Conservation (phyloP, 2,797 vertebrate genomes). For the Lindbergichthys nudifrons region DNA sequence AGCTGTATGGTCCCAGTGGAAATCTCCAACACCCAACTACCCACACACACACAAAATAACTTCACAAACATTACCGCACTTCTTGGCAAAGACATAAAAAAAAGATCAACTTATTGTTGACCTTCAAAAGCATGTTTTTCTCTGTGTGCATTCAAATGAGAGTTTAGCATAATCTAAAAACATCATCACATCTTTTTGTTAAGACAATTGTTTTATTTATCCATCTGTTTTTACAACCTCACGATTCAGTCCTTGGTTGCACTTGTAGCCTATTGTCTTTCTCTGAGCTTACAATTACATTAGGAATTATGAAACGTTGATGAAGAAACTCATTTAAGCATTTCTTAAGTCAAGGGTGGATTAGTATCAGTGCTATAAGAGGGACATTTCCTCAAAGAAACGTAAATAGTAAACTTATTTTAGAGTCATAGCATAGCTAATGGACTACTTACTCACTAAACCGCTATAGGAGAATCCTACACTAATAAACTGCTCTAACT, state of each 20-base stretch:
- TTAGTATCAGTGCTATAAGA: neutral
- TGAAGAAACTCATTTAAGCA: neutral
- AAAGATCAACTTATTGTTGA: slow-evolving; percentile 17
- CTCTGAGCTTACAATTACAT: neutral
- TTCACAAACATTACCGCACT: slow-evolving; percentile 22
- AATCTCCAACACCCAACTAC: slow-evolving; percentile 12
- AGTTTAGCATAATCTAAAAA: neutral
- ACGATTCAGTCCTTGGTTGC: neutral
- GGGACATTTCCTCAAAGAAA: too few relatives aligned
- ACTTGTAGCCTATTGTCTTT: neutral
- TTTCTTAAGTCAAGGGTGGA: neutral
- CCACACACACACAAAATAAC: slow-evolving; percentile 9
- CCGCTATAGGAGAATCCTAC: neutral
- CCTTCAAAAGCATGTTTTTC: slow-evolving; percentile 12
- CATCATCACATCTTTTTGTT: neutral
- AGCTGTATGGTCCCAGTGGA: slow-evolving; percentile 56
- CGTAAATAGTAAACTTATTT: too few relatives aligned
- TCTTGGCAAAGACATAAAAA: slow-evolving; percentile 17
- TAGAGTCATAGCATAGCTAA: too few relatives aligned
- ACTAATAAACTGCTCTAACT: neutral
- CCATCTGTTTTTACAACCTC: slow-evolving; percentile 8
- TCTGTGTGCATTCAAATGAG: slow-evolving; percentile 3
- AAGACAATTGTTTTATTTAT: neutral
- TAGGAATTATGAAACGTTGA: neutral
- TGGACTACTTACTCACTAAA: too few relatives aligned